A percentile compares a stretch with the other conserved stretches of the same genome.
Evolutionary conservation across 2,113 vertebrate species (phyloP).

Genomic region (Cygnus buccinator): DNA sequence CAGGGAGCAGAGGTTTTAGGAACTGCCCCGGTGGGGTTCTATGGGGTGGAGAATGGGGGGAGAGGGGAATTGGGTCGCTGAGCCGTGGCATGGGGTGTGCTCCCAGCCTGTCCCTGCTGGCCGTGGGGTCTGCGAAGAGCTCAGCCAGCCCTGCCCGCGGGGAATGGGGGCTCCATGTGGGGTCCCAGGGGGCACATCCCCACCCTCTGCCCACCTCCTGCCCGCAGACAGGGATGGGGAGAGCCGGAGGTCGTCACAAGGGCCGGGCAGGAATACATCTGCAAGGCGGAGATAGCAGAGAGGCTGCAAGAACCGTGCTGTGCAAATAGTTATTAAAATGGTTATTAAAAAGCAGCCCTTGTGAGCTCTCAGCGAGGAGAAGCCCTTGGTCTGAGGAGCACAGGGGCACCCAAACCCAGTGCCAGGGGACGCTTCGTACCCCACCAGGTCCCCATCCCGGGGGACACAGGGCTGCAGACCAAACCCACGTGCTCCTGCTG

Average conservation of each 20-base stretch:
- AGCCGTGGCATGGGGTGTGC: rapidly evolving
- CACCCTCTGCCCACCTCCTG: rapidly evolving
- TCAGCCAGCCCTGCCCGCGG: no score
- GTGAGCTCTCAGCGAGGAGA: not conserved
- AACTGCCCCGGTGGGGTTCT: not conserved
- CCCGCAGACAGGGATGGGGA: not conserved
- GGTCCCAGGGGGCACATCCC: not conserved
- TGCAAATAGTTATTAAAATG: not conserved
- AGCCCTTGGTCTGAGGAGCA: not conserved
- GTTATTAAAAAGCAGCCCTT: not conserved
- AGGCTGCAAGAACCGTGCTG: not conserved
- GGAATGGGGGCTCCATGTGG: not conserved
- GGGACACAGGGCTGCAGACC: not conserved
- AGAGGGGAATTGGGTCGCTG: not conserved
- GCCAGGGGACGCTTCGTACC: not conserved
- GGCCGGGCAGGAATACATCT: not conserved
- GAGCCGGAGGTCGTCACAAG: not conserved
- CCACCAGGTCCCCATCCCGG: not conserved
- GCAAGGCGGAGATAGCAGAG: not conserved
- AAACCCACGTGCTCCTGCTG: not conserved
- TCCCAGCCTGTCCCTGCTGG: rapidly evolving
- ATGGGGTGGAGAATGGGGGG: not conserved
- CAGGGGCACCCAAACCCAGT: no score
- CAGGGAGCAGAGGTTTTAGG: not conserved
- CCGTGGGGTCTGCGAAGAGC: not conserved